These are phyloP conservation scores for Pegoplata infirma DNA, from an alignment of 2,888 invertebrate genomes.

Conservation along the genomic window DNA sequence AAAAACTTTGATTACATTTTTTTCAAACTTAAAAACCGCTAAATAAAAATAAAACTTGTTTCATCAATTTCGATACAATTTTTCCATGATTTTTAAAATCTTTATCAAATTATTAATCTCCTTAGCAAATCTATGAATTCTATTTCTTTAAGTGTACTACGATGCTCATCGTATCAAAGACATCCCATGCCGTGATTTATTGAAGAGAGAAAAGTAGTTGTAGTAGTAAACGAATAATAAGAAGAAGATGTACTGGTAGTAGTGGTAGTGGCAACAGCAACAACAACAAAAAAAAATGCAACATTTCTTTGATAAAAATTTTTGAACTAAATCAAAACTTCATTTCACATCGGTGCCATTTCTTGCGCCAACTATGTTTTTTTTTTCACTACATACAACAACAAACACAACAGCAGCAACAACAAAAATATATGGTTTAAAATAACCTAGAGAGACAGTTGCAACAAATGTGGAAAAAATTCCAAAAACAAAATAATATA, in stretches of 20 bases:
- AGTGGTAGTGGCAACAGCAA: slow-evolving; percentile 56
- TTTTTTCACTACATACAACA: slow-evolving; percentile 13
- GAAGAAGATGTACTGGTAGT: slow-evolving; percentile 45
- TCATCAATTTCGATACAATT: too few relatives aligned
- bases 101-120: too few relatives aligned
- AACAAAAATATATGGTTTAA: slow-evolving; percentile 38
- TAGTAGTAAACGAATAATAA: slow-evolving; percentile 45
- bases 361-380: slow-evolving; percentile 68
- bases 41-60: too few relatives aligned
- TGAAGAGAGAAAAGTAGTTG: slow-evolving; percentile 62
- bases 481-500: slow-evolving; percentile 56
- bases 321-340: slow-evolving; percentile 77
- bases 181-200: slow-evolving; percentile 77
- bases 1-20: too few relatives aligned
- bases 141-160: too few relatives aligned
- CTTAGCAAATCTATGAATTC: too few relatives aligned
- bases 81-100: too few relatives aligned
- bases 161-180: slow-evolving; percentile 71
- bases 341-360: slow-evolving; percentile 77
- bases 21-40: too few relatives aligned
- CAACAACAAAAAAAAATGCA: slow-evolving; percentile 61
- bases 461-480: slow-evolving; percentile 64
- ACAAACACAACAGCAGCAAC: slow-evolving; percentile 31
- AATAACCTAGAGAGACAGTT: slow-evolving; percentile 63
- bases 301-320: slow-evolving; percentile 77